Base-by-base conservation (phyloP, 2,113 vertebrate genomes). In the Saimiri boliviensis region DNA sequence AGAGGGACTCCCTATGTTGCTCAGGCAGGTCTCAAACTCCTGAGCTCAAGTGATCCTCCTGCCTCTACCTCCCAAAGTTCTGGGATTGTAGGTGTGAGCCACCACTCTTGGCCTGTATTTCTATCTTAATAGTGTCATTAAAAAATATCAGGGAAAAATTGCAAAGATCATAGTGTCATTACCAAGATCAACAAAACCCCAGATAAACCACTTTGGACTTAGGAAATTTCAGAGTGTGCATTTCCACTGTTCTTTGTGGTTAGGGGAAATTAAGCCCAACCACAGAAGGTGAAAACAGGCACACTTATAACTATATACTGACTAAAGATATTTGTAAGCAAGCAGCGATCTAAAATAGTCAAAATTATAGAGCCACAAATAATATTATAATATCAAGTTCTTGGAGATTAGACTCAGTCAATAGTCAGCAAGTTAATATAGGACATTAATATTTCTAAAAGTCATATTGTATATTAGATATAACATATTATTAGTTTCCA, bases 231-330 rank as follows among this genome's bases (percentile, higher is more conserved):
- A 3, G 27, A 83, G 45, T 85, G 40, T 80, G 2, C 37, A 93
- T 63, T 92, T 49, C n/a, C 92, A 94, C 76, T 95, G 88, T 45
- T 71, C 35, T 73, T 94, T 93, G 92, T 40, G 0, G 10, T 35
- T 81, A 68, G 25, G 87, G 66, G 88, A 97, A 88, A 95, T 42
- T 94, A 92, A 98, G 96, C 37, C n/a, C 84, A 96, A 94, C 35
- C 52, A 19, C 32, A 95, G 17, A 0, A 93, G 40, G 23, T 76
- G 20, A 81, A 94, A 86, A 85, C 63, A 8, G 52, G 27, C 27
- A 88, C 3, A 58, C 60, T 93, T 91, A n/a, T n/a, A n/a, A n/a
- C n/a, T 80, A 82, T 74, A 86, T 9, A 88, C 49, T 95, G 6
- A 85, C 35, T 86, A 76, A 93, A 83, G 42, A 97, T 70, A 52